phyloP scores from a whole-genome alignment of 2,888 invertebrate genomes.

The Sphaerophoria taeniata region DNA sequence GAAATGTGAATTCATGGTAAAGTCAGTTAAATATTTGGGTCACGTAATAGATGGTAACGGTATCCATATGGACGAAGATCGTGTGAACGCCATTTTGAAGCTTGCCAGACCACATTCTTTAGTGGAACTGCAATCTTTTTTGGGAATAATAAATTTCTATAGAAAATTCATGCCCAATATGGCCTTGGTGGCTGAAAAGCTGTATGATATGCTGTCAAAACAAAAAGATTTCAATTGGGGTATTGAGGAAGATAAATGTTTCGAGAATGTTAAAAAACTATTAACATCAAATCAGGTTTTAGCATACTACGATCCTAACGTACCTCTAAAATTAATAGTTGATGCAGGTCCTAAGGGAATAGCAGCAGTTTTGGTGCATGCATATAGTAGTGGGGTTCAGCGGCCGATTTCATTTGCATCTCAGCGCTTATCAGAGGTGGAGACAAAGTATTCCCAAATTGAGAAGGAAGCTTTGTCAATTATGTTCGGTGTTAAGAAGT shows the following conservation, averaged over 20 bases:
- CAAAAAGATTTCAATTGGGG: constrained; percentile 75
- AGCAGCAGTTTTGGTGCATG: background rate
- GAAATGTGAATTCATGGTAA: constrained; percentile 10
- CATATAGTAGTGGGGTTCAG: no score
- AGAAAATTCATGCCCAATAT: constrained; percentile 78
- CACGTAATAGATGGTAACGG: constrained; percentile 76
- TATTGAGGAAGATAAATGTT: constrained; percentile 2
- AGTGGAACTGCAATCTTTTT: constrained; percentile 74
- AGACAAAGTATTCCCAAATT: background rate
- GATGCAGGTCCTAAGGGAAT: background rate
- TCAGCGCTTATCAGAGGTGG: no score
- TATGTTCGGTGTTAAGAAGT: constrained; percentile 78
- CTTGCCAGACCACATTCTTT: constrained; percentile 38
- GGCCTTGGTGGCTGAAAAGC: constrained; percentile 75
- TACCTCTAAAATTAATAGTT: background rate
- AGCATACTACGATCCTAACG: no score
- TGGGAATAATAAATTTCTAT: constrained; percentile 79
- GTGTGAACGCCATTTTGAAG: constrained; percentile 30
- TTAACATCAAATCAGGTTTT: no score
- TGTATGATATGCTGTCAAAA: constrained; percentile 76
- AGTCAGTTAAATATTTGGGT: constrained; percentile 76
- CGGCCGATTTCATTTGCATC: no score
- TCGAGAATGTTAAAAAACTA: no score
- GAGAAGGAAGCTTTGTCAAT: constrained; percentile 76
- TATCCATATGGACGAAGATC: constrained; percentile 75